Evolutionary conservation across 2,888 invertebrate genomes (phyloP), one percentile per base, ranked within the genome.

Genomic region (Neoitamus cyanurus): DNA sequence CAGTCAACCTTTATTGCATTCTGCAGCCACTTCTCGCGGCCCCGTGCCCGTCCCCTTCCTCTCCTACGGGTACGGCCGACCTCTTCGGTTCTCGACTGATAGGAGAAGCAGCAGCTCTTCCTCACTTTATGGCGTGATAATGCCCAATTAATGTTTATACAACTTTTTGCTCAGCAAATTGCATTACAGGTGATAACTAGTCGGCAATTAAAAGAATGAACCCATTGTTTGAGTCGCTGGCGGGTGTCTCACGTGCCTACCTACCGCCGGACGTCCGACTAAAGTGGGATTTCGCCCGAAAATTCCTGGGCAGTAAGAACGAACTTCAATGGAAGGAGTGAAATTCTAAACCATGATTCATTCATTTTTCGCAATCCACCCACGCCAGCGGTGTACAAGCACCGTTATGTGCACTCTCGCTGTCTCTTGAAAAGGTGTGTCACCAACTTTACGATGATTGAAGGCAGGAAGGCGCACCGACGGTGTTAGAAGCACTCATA

Each of bases 1-100:
- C 77, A 77, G 42, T 77, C 77, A 77, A 77, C 77, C 42, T 77
- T 77, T 77, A 77, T 77, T 77, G 46, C 77, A 46, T 42, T 77
- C 77, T 46, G 28, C n/a, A 72, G 13, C 4, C 6, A 34, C 37
- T 36, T 75, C 9, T 37, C 20, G 25, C 5, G 37, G 73, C 73
- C 73, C 36, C 75, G 75, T 75, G 11, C 25, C 7, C 20, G 15
- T 13, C 9, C 34, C 4, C 70, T 9, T 48, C 48, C 48, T 34
- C 58, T 7, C 58, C 6, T 13, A 2, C 73, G 20, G 9, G 36
- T 36, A 34, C 36, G 15, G 42, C n/a, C n/a, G 13, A 15, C 15
- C 72, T 31, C 72, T 31, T 34, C 25, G 72, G 34, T 37, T 20
- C 73, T 36, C 13, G 9, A 1, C 73, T 46, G 77, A 15, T 73